Evolutionary conservation across 2,797 vertebrate genomes (phyloP).

Genomic region (Schizopygopsis malacanthus): DNA sequence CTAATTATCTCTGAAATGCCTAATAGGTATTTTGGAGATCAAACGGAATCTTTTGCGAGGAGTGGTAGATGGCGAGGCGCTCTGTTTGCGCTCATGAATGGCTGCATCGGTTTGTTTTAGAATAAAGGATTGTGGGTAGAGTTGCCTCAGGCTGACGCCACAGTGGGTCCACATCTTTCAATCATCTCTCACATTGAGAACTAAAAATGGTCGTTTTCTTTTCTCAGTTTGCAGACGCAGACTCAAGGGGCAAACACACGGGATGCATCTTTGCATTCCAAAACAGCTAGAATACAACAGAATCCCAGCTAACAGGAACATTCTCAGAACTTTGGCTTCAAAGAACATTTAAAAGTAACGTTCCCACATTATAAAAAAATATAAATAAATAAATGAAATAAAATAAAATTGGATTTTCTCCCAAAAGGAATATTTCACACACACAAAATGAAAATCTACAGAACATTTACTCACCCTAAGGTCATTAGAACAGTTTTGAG

Average conservation of each 20-base stretch:
- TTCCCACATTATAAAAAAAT: not conserved
- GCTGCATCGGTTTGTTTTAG: slow-evolving; percentile 17
- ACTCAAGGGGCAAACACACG: not conserved
- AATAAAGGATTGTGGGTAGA: slow-evolving; percentile 37
- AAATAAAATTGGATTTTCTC: not conserved
- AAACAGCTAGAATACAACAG: not conserved
- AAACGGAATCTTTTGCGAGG: slow-evolving; percentile 39
- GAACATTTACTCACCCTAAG: not conserved
- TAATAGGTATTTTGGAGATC: slow-evolving; percentile 59
- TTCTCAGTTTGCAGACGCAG: not conserved
- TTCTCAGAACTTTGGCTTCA: not conserved
- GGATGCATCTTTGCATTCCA: not conserved
- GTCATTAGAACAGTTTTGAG: not conserved
- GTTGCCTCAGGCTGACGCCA: slow-evolving; percentile 4
- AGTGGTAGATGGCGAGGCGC: slow-evolving; percentile 33
- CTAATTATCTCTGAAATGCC: slow-evolving; percentile 63
- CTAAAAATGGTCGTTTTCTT: not conserved
- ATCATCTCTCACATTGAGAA: slow-evolving; percentile 25
- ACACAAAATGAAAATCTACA: not conserved
- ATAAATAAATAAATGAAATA: no score
- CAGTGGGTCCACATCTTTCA: slow-evolving; percentile 15
- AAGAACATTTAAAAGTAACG: not conserved
- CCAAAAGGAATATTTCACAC: not conserved
- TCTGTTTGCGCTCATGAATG: slow-evolving; percentile 37
- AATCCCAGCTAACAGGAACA: not conserved